Evolutionary conservation across 2,797 vertebrate genomes (phyloP).

Genomic region (Dendrocincla fuliginosa): DNA sequence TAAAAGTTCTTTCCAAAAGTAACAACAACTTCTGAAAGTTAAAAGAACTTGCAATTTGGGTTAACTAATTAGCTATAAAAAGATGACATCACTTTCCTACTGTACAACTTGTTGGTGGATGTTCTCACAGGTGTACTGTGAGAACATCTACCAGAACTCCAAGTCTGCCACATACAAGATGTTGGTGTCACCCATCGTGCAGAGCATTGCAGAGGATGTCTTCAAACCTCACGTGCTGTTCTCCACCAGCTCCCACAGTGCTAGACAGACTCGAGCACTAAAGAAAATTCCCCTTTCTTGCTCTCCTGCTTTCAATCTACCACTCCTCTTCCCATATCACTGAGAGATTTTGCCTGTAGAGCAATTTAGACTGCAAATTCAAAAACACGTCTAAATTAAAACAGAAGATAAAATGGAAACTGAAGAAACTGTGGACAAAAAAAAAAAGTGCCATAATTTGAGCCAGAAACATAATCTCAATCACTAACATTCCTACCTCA

Average conservation of each 20-base stretch:
- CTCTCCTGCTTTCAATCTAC: neutral
- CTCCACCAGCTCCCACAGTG: neutral
- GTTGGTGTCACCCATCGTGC: fast-evolving
- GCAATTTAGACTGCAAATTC: neutral
- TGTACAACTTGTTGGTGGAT: neutral
- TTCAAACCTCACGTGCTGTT: fast-evolving
- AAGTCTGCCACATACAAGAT: neutral
- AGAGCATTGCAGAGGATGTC: neutral
- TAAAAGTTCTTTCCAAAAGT: neutral
- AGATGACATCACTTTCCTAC: neutral
- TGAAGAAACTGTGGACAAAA: neutral
- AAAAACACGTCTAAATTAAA: neutral
- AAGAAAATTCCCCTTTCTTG: neutral
- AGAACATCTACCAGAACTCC: no score
- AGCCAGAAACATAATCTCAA: neutral
- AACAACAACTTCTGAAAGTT: neutral
- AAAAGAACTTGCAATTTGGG: neutral
- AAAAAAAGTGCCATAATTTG: neutral
- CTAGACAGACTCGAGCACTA: neutral
- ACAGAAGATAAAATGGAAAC: neutral
- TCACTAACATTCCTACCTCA: neutral
- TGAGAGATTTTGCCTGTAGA: neutral
- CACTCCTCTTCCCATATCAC: neutral
- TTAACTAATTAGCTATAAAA: neutral
- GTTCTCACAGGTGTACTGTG: neutral